A percentile compares a stretch with the other conserved stretches of the same genome.
phyloP scores from a whole-genome alignment of 2,113 vertebrate species.

The Equus quagga region DNA sequence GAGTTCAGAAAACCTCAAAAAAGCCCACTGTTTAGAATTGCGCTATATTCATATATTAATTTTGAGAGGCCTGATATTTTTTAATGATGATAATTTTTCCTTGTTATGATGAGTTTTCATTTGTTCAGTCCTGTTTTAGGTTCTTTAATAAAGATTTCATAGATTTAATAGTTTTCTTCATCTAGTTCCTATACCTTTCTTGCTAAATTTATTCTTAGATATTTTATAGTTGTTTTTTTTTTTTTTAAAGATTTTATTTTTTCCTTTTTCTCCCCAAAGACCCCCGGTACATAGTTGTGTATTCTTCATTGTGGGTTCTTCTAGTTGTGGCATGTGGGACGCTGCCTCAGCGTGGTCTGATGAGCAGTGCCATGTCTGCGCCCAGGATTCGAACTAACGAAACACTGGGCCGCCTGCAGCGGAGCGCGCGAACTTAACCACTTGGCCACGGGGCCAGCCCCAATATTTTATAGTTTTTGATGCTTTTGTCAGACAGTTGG shows the following conservation, averaged over 20 bases:
- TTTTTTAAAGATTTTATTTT: no score
- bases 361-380: no score
- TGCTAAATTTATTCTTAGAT: conserved; percentile 26
- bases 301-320: no score
- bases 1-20: conserved; percentile 26
- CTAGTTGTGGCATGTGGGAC: no score
- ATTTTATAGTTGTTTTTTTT: conserved; percentile 21
- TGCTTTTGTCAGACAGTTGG: not conserved
- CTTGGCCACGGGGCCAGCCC: no score
- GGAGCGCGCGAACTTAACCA: no score
- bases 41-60: not conserved
- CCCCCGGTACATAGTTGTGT: no score
- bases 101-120: not conserved
- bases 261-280: no score
- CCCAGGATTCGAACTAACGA: no score
- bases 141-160: conserved; percentile 19
- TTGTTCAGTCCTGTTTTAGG: not conserved
- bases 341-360: no score
- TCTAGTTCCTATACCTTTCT: not conserved
- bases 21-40: not conserved
- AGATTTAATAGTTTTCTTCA: conserved; percentile 27
- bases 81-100: not conserved
- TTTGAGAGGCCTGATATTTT: conserved; percentile 9
- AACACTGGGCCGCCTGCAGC: no score
- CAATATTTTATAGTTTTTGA: conserved; percentile 30